Conservation (phyloP, 2,113 vertebrate genomes). For the Illadopsis cleaveri region DNA sequence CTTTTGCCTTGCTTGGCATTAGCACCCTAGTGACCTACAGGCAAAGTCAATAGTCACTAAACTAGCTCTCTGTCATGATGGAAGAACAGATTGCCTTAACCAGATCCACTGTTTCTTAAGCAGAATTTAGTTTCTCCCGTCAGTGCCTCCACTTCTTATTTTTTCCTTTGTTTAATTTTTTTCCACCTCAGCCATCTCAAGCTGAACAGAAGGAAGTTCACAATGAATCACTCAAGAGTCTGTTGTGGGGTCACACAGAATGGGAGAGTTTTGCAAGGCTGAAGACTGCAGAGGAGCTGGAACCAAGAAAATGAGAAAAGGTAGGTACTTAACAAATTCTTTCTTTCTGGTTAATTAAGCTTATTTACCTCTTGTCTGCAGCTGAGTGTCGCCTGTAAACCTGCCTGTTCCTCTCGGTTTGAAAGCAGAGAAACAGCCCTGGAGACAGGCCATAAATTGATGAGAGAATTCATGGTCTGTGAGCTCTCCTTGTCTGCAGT, state of each 20-base stretch:
- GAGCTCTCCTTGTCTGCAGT: background rate
- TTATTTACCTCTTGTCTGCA: background rate
- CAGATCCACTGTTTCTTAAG: background rate
- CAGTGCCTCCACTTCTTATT: background rate
- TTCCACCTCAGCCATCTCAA: background rate
- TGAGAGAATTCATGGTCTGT: background rate
- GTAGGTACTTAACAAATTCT: background rate
- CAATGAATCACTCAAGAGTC: background rate
- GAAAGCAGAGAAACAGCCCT: background rate
- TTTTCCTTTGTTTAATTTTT: background rate
- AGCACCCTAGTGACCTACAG: background rate
- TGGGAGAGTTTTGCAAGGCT: background rate
- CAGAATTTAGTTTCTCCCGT: background rate
- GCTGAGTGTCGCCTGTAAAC: background rate
- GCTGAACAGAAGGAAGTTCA: background rate
- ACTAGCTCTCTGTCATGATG: background rate
- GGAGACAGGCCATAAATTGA: background rate
- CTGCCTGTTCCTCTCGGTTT: background rate
- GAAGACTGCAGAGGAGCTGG: background rate
- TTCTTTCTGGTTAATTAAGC: background rate
- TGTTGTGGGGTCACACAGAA: background rate
- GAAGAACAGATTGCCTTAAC: background rate
- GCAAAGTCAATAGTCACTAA: conserved; percentile 8
- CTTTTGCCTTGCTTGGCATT: conserved; percentile 28
- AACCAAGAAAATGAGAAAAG: conserved; percentile 6